phyloP scores from a whole-genome alignment of 2,113 vertebrate genomes.

The Theristicus caerulescens region DNA sequence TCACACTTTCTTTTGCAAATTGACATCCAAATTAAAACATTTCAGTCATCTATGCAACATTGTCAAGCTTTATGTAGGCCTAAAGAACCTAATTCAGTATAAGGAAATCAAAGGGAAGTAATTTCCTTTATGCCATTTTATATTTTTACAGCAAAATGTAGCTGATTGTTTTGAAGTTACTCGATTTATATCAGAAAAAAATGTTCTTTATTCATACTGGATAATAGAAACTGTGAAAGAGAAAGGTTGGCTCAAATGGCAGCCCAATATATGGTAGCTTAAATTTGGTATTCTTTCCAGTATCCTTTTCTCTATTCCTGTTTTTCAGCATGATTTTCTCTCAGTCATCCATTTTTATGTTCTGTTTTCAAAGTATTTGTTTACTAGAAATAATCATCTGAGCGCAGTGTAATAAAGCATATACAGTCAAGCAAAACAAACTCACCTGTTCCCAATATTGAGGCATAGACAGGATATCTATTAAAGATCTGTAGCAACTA shows the following conservation, averaged over 20 bases:
- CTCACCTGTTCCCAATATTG: background rate
- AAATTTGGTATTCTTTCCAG: background rate
- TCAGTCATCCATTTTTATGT: background rate
- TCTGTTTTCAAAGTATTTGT: background rate
- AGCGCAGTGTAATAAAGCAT: background rate
- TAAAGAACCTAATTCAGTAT: background rate
- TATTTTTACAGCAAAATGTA: background rate
- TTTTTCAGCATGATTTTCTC: background rate
- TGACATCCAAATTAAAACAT: background rate
- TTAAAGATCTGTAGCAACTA: background rate
- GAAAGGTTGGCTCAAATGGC: background rate
- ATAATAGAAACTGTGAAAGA: background rate
- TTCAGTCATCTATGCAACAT: background rate
- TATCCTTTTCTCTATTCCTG: background rate
- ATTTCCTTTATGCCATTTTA: background rate
- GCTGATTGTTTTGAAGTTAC: background rate
- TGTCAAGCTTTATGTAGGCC: background rate
- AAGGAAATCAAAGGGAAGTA: background rate
- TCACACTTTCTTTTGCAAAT: background rate
- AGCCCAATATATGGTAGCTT: background rate
- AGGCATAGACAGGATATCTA: background rate
- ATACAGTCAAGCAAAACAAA: background rate
- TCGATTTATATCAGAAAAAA: background rate
- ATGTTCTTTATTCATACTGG: background rate
- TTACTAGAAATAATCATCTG: background rate